These are phyloP conservation scores for Tetranychus truncatus DNA, from an alignment of 2,888 invertebrate species.

Conservation along the genomic window DNA sequence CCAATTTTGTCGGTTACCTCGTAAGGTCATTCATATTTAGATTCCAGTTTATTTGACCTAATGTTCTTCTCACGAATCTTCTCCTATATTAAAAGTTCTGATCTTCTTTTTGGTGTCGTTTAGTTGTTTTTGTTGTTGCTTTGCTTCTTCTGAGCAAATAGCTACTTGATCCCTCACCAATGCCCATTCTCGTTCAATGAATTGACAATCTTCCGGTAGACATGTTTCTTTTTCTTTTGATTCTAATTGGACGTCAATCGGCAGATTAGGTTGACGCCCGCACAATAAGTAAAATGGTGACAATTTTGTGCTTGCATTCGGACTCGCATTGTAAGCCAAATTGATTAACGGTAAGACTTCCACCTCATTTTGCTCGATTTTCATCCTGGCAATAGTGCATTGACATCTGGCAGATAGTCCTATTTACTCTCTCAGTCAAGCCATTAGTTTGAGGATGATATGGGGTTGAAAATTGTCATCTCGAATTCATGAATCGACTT, in stretches of 20 bases:
- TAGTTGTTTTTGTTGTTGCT: no score
- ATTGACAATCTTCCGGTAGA: no score
- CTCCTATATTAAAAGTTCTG: no score
- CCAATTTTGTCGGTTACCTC: no score
- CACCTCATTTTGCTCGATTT: conserved; percentile 15
- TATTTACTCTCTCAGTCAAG: conserved; percentile 4
- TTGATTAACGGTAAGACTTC: conserved; percentile 13
- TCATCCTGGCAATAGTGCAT: conserved; percentile 12
- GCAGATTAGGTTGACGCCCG: not conserved
- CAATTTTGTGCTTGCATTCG: conserved; percentile 14
- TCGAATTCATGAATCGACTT: not conserved
- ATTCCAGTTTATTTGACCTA: no score
- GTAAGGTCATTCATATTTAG: no score
- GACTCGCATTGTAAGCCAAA: conserved; percentile 14
- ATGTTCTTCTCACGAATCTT: no score
- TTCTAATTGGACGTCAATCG: not conserved
- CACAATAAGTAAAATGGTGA: conserved; percentile 3
- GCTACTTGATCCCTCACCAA: no score
- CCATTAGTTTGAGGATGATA: conserved; percentile 14
- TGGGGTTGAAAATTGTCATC: not conserved
- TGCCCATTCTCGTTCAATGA: no score
- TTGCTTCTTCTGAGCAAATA: no score
- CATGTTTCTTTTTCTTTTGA: no score
- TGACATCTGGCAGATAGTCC: conserved; percentile 11
- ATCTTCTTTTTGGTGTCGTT: no score